Conservation (phyloP, 2,797 vertebrate genomes). For the Melanotaenia parkinsoni region DNA sequence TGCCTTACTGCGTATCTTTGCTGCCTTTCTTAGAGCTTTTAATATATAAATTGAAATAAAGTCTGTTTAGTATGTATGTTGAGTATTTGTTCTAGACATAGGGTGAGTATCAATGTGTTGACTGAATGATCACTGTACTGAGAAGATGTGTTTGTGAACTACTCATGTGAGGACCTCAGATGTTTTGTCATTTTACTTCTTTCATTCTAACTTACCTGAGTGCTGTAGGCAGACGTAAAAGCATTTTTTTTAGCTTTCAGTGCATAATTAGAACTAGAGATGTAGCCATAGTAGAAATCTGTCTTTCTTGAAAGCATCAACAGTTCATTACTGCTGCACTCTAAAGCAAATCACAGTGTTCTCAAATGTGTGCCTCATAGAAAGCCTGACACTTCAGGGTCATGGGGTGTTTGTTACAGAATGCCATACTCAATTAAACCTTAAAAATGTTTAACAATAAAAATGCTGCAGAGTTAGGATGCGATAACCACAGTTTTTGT, state of each 20-base stretch:
- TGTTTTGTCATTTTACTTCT: conserved; percentile 57
- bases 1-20: conserved; percentile 93
- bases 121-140: conserved; percentile 69
- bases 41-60: conserved; percentile 74
- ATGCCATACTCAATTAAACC: conserved; percentile 43
- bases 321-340: conserved; percentile 41
- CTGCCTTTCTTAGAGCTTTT: conserved; percentile 90
- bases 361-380: conserved; percentile 57
- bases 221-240: conserved; percentile 38
- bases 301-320: conserved; percentile 36
- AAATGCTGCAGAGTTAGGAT: conserved; percentile 52
- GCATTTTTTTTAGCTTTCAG: conserved; percentile 28
- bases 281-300: conserved; percentile 61
- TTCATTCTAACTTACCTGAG: conserved; percentile 50
- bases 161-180: conserved; percentile 69
- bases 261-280: conserved; percentile 48
- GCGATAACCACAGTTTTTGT: conserved; percentile 28
- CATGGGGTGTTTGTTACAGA: conserved; percentile 32
- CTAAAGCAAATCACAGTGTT: conserved; percentile 48
- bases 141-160: conserved; percentile 76
- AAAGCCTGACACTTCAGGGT: conserved; percentile 14
- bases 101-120: conserved; percentile 62
- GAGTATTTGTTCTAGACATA: conserved; percentile 75
- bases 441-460: conserved; percentile 31
- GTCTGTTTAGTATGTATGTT: conserved; percentile 75